Percentiles rank a stretch among this genome's conserved stretches.
These are phyloP conservation scores for Harpalus rubripes DNA, from an alignment of 2,888 invertebrate species.

Conservation along the genomic window DNA sequence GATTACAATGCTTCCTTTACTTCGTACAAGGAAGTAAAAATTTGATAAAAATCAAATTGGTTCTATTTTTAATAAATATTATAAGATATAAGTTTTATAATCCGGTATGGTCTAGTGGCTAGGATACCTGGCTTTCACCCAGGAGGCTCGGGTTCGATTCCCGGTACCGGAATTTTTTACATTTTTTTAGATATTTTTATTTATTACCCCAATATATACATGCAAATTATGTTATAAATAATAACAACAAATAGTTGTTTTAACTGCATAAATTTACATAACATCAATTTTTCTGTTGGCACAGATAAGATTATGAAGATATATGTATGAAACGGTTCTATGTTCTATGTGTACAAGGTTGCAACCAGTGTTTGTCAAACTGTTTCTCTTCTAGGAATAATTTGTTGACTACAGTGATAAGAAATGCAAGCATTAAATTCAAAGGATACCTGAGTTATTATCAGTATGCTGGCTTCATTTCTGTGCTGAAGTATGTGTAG, in stretches of 20 bases:
- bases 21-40: no score
- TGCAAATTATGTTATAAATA: no score
- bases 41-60: no score
- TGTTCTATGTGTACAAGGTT: slow-evolving; percentile 44
- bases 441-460: slow-evolving; percentile 45
- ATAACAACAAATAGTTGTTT: neutral
- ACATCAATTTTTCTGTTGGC: slow-evolving; percentile 8
- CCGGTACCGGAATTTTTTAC: slow-evolving; percentile 82
- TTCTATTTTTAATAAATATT: neutral
- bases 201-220: neutral
- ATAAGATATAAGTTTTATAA: neutral
- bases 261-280: slow-evolving; percentile 28
- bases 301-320: slow-evolving; percentile 60
- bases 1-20: no score
- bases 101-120: slow-evolving; percentile 85
- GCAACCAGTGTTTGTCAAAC: slow-evolving; percentile 45
- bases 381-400: slow-evolving; percentile 7
- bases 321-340: slow-evolving; percentile 35
- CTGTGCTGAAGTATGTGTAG: slow-evolving; percentile 10
- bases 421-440: slow-evolving; percentile 45
- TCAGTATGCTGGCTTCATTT: slow-evolving; percentile 53
- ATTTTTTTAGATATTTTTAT: neutral
- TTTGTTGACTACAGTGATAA: slow-evolving; percentile 44
- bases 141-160: slow-evolving; percentile 88
- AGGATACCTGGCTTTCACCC: slow-evolving; percentile 87